phyloP scores from a whole-genome alignment of 2,113 vertebrate species.

The Datnioides undecimradiatus region DNA sequence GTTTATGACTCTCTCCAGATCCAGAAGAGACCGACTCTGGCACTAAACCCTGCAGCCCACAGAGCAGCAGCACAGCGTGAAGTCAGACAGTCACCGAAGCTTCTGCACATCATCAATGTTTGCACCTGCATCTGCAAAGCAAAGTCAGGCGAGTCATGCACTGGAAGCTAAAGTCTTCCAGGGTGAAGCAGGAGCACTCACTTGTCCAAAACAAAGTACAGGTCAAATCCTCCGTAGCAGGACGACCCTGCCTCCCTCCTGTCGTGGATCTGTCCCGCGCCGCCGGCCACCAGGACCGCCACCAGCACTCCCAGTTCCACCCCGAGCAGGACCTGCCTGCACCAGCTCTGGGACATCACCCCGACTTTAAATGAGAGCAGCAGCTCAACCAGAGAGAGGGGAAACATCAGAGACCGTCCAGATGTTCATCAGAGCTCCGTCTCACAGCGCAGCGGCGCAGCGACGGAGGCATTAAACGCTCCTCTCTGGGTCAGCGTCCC shows the following conservation, averaged over 20 bases:
- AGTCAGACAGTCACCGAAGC: too few species aligned
- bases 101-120: background rate
- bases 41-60: background rate
- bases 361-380: constrained; percentile 17
- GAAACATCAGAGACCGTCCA: constrained; percentile 33
- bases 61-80: background rate
- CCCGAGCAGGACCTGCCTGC: constrained; percentile 68
- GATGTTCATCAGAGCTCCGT: too few species aligned
- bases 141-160: constrained; percentile 36
- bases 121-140: constrained; percentile 46
- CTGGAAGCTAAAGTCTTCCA: background rate
- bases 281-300: constrained; percentile 59
- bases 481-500: constrained; percentile 66
- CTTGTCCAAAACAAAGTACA: constrained; percentile 98
- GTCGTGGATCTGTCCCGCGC: constrained; percentile 78
- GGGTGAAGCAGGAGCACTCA: constrained; percentile 83
- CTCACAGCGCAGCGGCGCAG: constrained; percentile 33
- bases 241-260: constrained; percentile 85
- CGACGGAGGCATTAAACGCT: constrained; percentile 39
- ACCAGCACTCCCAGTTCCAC: constrained; percentile 73
- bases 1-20: too few species aligned
- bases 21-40: too few species aligned
- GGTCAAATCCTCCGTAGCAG: constrained; percentile 96
- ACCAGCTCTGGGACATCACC: constrained; percentile 71
- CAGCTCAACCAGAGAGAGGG: constrained; percentile 8